These are phyloP conservation scores for Gymnothorax javanicus DNA, from an alignment of 2,797 vertebrate species.

Conservation along the genomic window DNA sequence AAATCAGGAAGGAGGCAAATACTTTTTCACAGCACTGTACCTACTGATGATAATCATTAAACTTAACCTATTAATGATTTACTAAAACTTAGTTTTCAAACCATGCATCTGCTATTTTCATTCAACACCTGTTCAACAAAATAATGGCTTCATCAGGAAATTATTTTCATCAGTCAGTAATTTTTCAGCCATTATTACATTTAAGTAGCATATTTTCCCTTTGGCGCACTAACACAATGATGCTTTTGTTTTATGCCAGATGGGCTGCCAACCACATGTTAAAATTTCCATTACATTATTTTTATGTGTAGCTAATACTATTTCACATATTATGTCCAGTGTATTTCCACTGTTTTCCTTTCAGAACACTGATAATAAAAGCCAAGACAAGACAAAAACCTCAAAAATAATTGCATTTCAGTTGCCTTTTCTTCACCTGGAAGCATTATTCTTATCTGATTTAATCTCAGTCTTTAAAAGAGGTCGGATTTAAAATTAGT, in stretches of 20 bases:
- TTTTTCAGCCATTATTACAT: neutral
- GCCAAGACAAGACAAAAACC: no score
- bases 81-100: neutral
- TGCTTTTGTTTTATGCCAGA: neutral
- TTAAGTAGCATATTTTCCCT: neutral
- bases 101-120: neutral
- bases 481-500: slow-evolving; percentile 14
- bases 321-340: neutral
- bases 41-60: neutral
- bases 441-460: neutral
- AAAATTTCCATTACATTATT: neutral
- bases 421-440: neutral
- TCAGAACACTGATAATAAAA: neutral
- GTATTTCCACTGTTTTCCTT: neutral
- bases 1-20: no score
- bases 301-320: neutral
- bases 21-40: neutral
- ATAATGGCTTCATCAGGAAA: neutral
- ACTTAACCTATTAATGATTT: neutral
- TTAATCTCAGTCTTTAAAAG: slow-evolving; percentile 22
- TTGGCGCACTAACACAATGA: neutral
- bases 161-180: neutral
- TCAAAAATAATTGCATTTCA: neutral
- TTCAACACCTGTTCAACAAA: neutral
- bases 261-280: no score